Evolutionary conservation across 1,140 invertebrate genomes (phyloP).

Genomic region (Trinorchestia longiramus): DNA sequence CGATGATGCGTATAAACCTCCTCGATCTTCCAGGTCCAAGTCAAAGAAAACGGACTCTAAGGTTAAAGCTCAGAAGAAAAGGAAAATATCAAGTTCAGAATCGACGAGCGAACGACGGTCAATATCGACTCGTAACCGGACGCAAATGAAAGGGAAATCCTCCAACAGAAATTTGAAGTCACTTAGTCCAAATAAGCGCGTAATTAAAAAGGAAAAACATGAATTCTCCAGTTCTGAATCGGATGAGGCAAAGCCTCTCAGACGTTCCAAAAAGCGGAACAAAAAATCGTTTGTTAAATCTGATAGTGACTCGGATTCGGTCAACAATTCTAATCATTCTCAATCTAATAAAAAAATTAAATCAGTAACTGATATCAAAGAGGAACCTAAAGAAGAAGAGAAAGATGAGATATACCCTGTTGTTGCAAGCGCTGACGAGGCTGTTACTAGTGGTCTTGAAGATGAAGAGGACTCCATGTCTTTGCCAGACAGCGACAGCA

Average conservation of each 20-base stretch:
- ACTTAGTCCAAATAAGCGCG: neutral
- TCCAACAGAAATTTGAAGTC: neutral
- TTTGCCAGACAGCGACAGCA: conserved; percentile 57
- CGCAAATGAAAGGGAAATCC: conserved; percentile 59
- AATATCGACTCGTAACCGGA: conserved; percentile 57
- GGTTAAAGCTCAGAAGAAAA: conserved; percentile 3
- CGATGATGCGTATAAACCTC: conserved; percentile 58
- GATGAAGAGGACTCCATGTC: conserved; percentile 15
- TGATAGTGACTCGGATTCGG: neutral
- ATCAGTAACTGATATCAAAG: neutral
- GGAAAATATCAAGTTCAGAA: conserved; percentile 41
- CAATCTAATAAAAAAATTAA: neutral
- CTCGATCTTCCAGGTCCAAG: conserved; percentile 57
- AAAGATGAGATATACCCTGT: neutral
- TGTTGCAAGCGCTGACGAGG: conserved; percentile 31
- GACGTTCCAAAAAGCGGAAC: conserved; percentile 47
- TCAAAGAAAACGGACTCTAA: conserved; percentile 61
- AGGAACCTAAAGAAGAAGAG: neutral
- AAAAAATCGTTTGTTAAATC: conserved; percentile 32
- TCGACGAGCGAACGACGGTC: conserved; percentile 60
- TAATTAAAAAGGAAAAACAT: conserved; percentile 47
- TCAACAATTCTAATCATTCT: neutral
- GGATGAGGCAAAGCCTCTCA: conserved; percentile 35
- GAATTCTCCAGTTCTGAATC: conserved; percentile 60
- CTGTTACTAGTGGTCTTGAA: neutral